These are phyloP conservation scores for Planococcus citri DNA, from an alignment of 1,140 invertebrate species.

Conservation along the genomic window DNA sequence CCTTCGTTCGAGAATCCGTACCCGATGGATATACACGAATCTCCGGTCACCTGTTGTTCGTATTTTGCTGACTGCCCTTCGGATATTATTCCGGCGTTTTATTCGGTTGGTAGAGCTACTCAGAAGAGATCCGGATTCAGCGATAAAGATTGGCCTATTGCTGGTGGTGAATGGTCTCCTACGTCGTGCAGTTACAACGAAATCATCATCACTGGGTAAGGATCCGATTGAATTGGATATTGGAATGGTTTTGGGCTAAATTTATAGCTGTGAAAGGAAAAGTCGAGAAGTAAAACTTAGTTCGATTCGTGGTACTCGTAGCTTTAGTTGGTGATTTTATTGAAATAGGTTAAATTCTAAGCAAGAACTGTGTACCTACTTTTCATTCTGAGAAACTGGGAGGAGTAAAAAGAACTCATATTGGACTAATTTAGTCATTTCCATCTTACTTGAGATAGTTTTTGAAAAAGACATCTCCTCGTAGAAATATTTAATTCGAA, in stretches of 20 bases:
- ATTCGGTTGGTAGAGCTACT: slow-evolving; percentile 63
- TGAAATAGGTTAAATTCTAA: neutral
- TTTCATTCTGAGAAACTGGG: too few relatives aligned
- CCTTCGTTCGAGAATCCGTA: slow-evolving; percentile 99
- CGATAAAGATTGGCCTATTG: slow-evolving; percentile 89
- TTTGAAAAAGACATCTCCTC: too few relatives aligned
- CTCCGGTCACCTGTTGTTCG: slow-evolving; percentile 86
- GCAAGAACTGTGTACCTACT: too few relatives aligned
- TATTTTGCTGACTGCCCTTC: slow-evolving; percentile 96
- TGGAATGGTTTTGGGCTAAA: neutral
- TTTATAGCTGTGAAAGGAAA: too few relatives aligned
- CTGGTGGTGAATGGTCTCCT: slow-evolving; percentile 88
- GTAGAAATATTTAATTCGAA: too few relatives aligned
- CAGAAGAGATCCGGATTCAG: slow-evolving; percentile 75
- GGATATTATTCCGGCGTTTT: slow-evolving; percentile 88
- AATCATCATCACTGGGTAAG: slow-evolving; percentile 87
- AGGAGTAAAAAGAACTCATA: too few relatives aligned
- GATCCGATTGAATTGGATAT: neutral
- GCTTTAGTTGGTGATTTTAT: too few relatives aligned
- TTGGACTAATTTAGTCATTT: too few relatives aligned
- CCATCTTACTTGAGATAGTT: too few relatives aligned
- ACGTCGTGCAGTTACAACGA: slow-evolving; percentile 90
- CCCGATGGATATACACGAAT: slow-evolving; percentile 98
- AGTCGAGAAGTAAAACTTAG: too few relatives aligned
- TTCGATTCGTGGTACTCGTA: too few relatives aligned